phyloP scores from a whole-genome alignment of 2,113 vertebrate genomes.

The Lycocorax pyrrhopterus region DNA sequence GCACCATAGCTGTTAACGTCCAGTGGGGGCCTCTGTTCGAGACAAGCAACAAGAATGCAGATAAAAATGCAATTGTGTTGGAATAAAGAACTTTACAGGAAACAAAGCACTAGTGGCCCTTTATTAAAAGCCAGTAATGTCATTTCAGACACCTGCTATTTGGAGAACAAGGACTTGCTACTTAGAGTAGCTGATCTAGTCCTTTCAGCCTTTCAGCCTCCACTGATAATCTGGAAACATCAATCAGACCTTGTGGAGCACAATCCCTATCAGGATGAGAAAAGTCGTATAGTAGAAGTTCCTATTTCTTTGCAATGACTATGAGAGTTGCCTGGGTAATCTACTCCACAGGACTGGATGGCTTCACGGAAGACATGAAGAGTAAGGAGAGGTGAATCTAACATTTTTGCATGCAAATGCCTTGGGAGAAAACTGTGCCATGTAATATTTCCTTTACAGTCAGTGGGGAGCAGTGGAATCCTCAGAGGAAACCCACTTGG shows the following conservation, averaged over 20 bases:
- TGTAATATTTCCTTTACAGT: neutral
- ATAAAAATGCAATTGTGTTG: neutral
- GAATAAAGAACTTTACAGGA: neutral
- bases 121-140: neutral
- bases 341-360: neutral
- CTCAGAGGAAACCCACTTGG: neutral
- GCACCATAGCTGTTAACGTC: neutral
- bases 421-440: neutral
- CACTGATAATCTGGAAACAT: neutral
- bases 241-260: neutral
- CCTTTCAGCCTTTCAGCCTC: neutral
- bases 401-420: neutral
- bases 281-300: neutral
- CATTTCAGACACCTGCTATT: neutral
- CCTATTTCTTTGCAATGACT: neutral
- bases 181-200: neutral
- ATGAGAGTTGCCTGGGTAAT: neutral
- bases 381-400: neutral
- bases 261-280: neutral
- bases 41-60: neutral
- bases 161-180: neutral
- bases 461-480: neutral
- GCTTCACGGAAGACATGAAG: neutral
- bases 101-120: neutral
- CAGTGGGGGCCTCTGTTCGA: accelerated